A percentile compares a stretch with the other conserved stretches of the same genome.
Evolutionary conservation across 2,113 vertebrate genomes (phyloP).

Genomic region (Cyanoramphus novaezelandiae): DNA sequence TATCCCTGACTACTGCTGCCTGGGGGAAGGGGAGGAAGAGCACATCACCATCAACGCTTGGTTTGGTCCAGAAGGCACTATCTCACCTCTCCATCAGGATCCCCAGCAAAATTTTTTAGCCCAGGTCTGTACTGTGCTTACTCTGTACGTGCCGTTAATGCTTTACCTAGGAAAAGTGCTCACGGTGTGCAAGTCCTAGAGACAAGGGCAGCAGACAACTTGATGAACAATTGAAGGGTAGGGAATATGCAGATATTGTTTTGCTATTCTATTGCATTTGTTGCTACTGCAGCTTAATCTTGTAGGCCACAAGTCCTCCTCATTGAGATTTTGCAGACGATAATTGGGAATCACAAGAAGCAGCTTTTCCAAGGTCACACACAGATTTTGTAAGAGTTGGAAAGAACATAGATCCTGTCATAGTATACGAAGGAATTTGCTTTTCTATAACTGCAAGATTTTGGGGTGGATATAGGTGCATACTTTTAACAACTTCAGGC

Average conservation of each 20-base stretch:
- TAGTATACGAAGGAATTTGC: neutral
- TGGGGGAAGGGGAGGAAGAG: conserved; percentile 90
- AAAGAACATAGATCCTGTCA: neutral
- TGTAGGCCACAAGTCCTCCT: neutral
- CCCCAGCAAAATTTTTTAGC: conserved; percentile 94
- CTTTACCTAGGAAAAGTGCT: neutral
- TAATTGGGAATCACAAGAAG: neutral
- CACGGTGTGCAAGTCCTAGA: neutral
- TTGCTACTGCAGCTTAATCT: neutral
- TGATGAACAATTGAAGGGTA: neutral
- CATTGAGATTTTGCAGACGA: neutral
- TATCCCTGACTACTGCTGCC: conserved; percentile 94
- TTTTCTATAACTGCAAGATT: neutral
- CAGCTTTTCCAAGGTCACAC: neutral
- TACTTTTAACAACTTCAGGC: neutral
- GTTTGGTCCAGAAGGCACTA: conserved; percentile 90
- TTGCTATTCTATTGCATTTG: neutral
- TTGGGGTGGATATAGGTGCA: neutral
- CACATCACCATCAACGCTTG: conserved; percentile 94
- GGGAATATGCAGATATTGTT: neutral
- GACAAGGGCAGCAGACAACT: neutral
- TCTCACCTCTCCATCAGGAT: conserved; percentile 96
- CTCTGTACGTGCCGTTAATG: neutral
- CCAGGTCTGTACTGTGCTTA: conserved; percentile 78
- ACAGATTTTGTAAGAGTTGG: neutral